Base-by-base conservation (phyloP, 2,888 invertebrate genomes). In the Idaea biselata region DNA sequence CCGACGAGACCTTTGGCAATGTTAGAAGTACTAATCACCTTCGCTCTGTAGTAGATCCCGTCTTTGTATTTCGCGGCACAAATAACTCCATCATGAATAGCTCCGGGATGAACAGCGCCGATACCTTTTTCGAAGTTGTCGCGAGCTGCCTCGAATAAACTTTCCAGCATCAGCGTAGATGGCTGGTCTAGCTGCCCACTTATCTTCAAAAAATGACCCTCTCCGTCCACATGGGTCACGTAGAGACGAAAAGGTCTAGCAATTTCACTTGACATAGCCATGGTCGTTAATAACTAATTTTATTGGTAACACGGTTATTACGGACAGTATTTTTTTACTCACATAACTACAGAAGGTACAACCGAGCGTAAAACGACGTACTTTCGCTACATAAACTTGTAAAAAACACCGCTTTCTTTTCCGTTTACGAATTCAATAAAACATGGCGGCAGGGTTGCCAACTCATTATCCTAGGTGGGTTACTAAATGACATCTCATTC, bases 21-120 rank as follows among this genome's bases (percentile, higher is more conserved):
- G 73, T 80, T 89, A 17, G 87, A 78, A 11, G 91, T 83, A 64
- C 86, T 93, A 58, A 93, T 87, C 59, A 96, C 90, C 78, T 93
- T 93, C 8, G 95, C 95, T 73, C 96, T 89, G 76, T 95, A 95
- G 79, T 95, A 95, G 14, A 91, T 92, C 58, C 94, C 94, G 78
- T 94, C 96, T 88, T 93, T 93, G 82, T 94, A 95, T 88, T 94
- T 94, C 55, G 95, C 95, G 81, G 95, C 94, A 83, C 95, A 95
- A 73, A 95, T 81, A 3, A 93, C 80, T 64, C 94, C 94, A 73
- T 90, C 89, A 33, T 94, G 82, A 63, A 92, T 87, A 82, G 84
- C 77, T 83, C 93, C 79, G 81, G 89, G 73, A 81, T 93, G 78
- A 80, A 94, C 81, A 73, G 91, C 70, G 67, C 91, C 86, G 73